Base-by-base conservation (phyloP, 2,113 vertebrate genomes). In the Paradoxurus hermaphroditus region DNA sequence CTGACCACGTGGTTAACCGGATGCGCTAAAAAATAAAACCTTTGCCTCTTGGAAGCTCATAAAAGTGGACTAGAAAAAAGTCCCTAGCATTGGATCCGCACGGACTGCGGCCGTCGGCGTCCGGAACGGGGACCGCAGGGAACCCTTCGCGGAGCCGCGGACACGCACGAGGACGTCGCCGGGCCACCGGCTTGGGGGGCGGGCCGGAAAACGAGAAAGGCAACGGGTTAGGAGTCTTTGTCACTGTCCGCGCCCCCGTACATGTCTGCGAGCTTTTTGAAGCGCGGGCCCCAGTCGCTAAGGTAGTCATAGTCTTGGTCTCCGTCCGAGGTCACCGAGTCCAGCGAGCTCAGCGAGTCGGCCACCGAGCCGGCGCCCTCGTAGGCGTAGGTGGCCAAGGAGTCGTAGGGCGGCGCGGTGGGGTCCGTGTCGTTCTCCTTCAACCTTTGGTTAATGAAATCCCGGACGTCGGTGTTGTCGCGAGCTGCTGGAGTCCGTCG, bases 221-320 rank as follows among this genome's bases (percentile, higher is more conserved):
- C 98, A 98, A 91, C 97, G 34, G 73, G 97, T 99, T 99, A 99
- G 96, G 99, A 99, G 98, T 99, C 99, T 96, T 98, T 99, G 98
- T 99, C 99, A 90, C 99, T 99, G 98, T 99, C 99, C 91, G 98
- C 99, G 14, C 99, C 98, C 0, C 99, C 99, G 41, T 99, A 99
- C 99, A 99, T 99, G 97, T 99, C 99, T 2, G 99, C 99, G 75
- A 99, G 99, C 98, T 99, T 99, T 98, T 99, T 99, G 98, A 99
- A 99, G 0, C 99, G 99, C 1, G 99, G 99, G 1, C 99, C 99
- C 99, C 99, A 99, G 98, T 99, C 99, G 97, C 99, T 99, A 94
- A 99, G 99, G 98, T 99, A 99, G 98, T 99, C 99, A 4, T 99
- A 99, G 99, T 99, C 99, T 97, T 99, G 99, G 93, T 99, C 99